Base-by-base conservation (phyloP, 2,888 invertebrate genomes). In the Apeira syringaria region DNA sequence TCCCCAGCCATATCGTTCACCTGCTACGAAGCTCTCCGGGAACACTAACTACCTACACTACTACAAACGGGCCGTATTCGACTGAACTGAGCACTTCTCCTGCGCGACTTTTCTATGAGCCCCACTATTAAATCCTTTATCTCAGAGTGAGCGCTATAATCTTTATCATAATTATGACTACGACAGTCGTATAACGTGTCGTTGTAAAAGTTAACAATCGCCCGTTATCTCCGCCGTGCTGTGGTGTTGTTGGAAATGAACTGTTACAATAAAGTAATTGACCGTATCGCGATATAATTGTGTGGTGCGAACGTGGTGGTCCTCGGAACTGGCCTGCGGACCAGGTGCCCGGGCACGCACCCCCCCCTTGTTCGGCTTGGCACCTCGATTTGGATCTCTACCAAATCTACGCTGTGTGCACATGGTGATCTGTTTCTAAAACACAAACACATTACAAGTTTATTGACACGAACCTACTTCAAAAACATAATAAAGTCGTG, bases 81-180 rank as follows among this genome's bases (percentile, higher is more conserved):
- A 78, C 73, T 82, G 74, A 71, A 59, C 48, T 46, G 55, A 64
- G 56, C 63, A 55, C 56, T 64, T 62, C 57, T 60, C 50, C 50
- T 45, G 54, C 62, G 51, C 64, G 73, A 68, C 78, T 82, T 80
- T 82, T 79, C 75, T 74, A 74, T 64, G 59, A 61, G 61, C 64
- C 55, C 60, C 59, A 76, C 78, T 80, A 76, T 80, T 77, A 83
- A 80, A 67, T 61, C 58, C 74, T 80, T 83, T 86, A 86, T 87
- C 85, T 76, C 59, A 51, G 65, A 65, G 62, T 69, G 63, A 76
- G 60, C 76, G 64, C 67, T 67, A 52, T 74, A 74, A 75, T 74
- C 69, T 76, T 80, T 85, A 85, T 85, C 83, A 84, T 76, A 81
- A 84, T 84, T 74, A 63, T 75, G 61, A 68, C 67, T 51, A 48